Evolutionary conservation across 30 jellyfish, hydroid and myxozoan genomes (phyloP).

Genomic region (Aurelia aurita complex sp. Pacific): DNA sequence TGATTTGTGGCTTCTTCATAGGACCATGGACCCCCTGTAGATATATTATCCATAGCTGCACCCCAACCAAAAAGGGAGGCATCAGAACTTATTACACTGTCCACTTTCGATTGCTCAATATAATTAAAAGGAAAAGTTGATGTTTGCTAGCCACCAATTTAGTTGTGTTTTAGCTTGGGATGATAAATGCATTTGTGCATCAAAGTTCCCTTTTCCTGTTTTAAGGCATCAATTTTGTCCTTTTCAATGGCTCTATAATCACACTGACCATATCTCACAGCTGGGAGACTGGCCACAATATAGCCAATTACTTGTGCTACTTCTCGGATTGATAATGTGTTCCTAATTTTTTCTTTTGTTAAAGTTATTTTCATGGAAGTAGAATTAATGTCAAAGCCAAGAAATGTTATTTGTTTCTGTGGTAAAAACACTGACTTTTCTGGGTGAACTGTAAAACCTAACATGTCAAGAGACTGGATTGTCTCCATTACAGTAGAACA

Average conservation of each 20-base stretch:
- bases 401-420: too few species aligned
- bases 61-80: conserved; percentile 79
- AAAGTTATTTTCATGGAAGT: conserved; percentile 5
- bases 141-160: conserved; percentile 46
- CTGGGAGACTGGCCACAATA: conserved; percentile 45
- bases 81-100: conserved; percentile 37
- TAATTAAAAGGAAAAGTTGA: not conserved
- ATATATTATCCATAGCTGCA: conserved; percentile 14
- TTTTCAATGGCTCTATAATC: conserved; percentile 34
- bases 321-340: not conserved
- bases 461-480: too few species aligned
- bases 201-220: conserved; percentile 30
- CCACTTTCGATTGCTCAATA: conserved; percentile 16
- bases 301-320: conserved; percentile 38
- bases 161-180: conserved; percentile 1
- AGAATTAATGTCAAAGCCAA: not conserved
- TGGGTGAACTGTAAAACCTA: too few species aligned
- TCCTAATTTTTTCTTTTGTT: not conserved
- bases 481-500: too few species aligned
- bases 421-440: too few species aligned
- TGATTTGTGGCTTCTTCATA: conserved; percentile 23
- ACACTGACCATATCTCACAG: conserved; percentile 36
- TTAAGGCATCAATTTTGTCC: conserved; percentile 31
- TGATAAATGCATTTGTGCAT: conserved; percentile 30
- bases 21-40: conserved; percentile 68